A percentile compares a stretch with the other conserved stretches of the same genome.
Evolutionary conservation across 2,797 vertebrate genomes (phyloP).

Genomic region (Potorous gilbertii): DNA sequence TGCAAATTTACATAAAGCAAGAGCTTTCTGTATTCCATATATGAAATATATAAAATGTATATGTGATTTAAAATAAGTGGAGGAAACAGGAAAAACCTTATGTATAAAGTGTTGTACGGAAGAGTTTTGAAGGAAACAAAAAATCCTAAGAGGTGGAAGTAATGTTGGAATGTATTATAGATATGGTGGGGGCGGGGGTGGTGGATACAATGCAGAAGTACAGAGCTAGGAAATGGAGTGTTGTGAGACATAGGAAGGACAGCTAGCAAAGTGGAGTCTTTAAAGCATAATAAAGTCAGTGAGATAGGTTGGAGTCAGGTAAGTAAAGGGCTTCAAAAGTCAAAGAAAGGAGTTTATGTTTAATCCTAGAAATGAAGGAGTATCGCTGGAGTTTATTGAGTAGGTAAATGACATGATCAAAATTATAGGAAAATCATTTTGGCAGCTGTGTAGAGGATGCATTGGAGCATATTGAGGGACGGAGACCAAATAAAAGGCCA

Average conservation of each 20-base stretch:
- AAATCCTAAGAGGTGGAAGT: neutral
- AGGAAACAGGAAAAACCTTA: neutral
- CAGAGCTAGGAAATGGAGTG: neutral
- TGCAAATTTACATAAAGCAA: neutral
- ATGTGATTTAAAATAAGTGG: neutral
- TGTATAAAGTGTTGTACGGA: neutral
- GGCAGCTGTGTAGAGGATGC: neutral
- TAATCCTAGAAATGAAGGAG: neutral
- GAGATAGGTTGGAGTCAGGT: neutral
- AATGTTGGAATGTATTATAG: neutral
- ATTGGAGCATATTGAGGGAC: neutral
- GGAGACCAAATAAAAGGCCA: neutral
- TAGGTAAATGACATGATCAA: neutral
- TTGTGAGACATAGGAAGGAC: neutral
- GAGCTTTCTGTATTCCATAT: neutral
- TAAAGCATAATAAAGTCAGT: neutral
- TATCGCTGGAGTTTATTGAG: neutral
- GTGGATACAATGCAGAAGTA: neutral
- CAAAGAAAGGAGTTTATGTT: neutral
- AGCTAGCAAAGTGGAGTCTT: neutral
- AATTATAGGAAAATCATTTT: neutral
- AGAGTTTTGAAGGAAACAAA: neutral
- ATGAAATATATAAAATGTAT: neutral
- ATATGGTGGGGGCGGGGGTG: too few species aligned
- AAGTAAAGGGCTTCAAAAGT: too few species aligned